Evolutionary conservation across 2,113 vertebrate species (phyloP), one percentile per base, ranked within the genome.

Genomic region (Probosciger aterrimus): DNA sequence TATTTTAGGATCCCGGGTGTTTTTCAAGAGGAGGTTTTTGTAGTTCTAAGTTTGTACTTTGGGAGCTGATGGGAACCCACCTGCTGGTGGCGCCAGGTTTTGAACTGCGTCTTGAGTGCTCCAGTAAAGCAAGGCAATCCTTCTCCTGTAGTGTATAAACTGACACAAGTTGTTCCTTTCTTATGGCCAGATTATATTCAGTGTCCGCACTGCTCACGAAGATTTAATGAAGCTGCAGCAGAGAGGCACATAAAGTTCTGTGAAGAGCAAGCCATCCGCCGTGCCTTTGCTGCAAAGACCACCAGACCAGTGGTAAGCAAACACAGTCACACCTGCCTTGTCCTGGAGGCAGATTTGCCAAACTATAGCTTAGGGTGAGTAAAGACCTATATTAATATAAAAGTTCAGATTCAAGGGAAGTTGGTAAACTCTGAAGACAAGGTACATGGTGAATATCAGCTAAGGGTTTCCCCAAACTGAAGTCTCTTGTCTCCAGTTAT

Each of bases 201-300:
- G 33, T 95, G 84, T 23, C 97, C 97, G 2, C 96, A 94, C 55
- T 97, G 95, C 78, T 97, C 92, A 78, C 90, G 78, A 46, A 96
- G 90, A 23, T 97, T 98, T 93, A 96, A 97, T 43, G 95, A 97
- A 86, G 86, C 93, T 5, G 95, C 95, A 57, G 97, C 79, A 41
- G 27, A 37, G n/a, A 90, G 86, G 46, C 96, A 97, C 64, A 92
- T 96, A 19, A 97, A 95, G 57, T 97, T 98, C 78, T 92, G 95
- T 80, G 95, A 97, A 92, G 92, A 95, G 43, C 96, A 97, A 44
- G 83, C 77, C 60, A 83, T 70, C 37, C n/a, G 59, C 25, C 46
- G 2, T 12, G 93, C 97, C 49, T 97, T 97, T 67, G 76, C 95
- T 71, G 86, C 97, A 52, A 96, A 84, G 59, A 55, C 82, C 62